Base-by-base conservation (phyloP, 1,140 invertebrate species). In the Hylaeus anthracinus region DNA sequence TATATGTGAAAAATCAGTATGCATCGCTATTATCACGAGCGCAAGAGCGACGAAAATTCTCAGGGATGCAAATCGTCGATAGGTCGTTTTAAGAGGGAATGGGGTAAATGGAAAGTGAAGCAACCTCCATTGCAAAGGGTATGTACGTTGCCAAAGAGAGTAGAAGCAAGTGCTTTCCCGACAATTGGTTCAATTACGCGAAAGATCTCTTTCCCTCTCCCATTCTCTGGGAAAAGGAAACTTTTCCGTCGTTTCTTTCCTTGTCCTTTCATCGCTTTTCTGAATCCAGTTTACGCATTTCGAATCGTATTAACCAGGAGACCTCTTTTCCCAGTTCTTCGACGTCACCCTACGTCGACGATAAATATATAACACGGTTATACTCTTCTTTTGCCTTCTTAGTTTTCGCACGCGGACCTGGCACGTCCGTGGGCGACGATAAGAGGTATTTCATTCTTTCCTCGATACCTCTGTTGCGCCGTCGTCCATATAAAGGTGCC, bases 161-260 rank as follows among this genome's bases (percentile, higher is more conserved):
- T 69, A 0, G 56, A 37, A 64, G 10, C 14, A 37, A 79, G 77
- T 58, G 60, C 60, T 73, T 77, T 78, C 43, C 48, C 80, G 82
- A 86, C 87, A 87, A 85, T 90, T 71, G 78, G 67, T 37, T 83
- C 77, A 89, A 90, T 89, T 89, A 87, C 85, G 69, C 41, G 58
- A 26, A 43, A 70, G 77, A 76, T 83, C 72, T 76, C 41, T 81
- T 85, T 81, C 53, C 73, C 39, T 79, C 58, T 79, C 43, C 72
- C 14, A 26, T 26, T 26, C 26, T 26, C 26, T 26, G 26, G 26
- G 26, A 26, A 26, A 26, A 26, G 26, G 26, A 56, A 15, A 41
- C 41, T 56, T 66, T 53, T 45, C 15, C 41, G 41, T 5, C 15
- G n/a, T 48, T 51, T 51, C 51, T 51, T 70, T n/a, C 48, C 8